A percentile compares a stretch with the other conserved stretches of the same genome.
Conservation (phyloP, 2,113 vertebrate genomes). For the Syngnathus typhle region DNA sequence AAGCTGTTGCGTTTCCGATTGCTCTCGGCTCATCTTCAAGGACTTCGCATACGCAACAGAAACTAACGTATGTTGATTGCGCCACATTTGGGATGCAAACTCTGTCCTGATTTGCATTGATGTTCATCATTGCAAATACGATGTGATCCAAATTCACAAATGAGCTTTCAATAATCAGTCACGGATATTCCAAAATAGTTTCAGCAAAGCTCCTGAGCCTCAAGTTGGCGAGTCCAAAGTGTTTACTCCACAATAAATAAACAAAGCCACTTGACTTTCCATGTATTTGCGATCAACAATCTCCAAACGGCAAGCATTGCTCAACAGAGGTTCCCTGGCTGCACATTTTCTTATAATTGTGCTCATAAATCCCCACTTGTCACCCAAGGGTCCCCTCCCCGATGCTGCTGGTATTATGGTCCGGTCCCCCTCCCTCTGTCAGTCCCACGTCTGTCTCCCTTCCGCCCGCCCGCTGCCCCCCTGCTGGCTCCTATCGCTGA, state of each 20-base stretch:
- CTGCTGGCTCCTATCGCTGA: conserved; percentile 23
- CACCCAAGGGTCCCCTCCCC: conserved; percentile 22
- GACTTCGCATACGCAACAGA: conserved; percentile 5
- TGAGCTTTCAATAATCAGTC: too few species aligned
- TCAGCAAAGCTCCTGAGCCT: too few species aligned
- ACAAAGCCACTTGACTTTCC: conserved; percentile 4
- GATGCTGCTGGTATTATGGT: conserved; percentile 25
- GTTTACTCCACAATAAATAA: background rate
- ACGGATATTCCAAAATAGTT: too few species aligned
- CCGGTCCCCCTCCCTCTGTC: conserved; percentile 23
- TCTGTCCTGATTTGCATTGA: too few species aligned
- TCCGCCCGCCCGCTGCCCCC: conserved; percentile 12
- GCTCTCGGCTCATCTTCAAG: conserved; percentile 21
- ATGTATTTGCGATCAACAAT: conserved; percentile 30
- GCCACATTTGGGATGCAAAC: too few species aligned
- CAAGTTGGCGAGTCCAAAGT: too few species aligned
- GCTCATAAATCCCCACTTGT: conserved; percentile 36
- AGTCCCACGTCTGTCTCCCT: conserved; percentile 29
- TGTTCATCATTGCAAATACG: too few species aligned
- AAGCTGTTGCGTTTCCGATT: conserved; percentile 23
- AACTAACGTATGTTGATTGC: background rate
- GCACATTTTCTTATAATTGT: conserved; percentile 42
- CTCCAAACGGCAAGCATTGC: conserved; percentile 20
- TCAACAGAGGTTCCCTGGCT: conserved; percentile 7
- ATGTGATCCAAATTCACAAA: too few species aligned